Base-by-base conservation (phyloP, 2,797 vertebrate genomes). In the Hippoglossus hippoglossus region DNA sequence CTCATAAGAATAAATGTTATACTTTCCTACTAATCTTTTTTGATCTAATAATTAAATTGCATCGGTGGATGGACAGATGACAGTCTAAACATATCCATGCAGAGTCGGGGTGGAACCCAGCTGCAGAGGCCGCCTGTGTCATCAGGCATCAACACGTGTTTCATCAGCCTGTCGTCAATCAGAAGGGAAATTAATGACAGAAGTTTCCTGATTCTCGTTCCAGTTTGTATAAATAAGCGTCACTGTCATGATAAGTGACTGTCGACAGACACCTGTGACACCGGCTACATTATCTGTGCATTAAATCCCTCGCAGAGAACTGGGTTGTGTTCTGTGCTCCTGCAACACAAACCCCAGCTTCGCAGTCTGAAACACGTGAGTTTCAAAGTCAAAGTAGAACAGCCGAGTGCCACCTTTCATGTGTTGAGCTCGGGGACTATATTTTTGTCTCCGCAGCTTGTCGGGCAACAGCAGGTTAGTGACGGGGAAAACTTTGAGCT, bases 401-500 rank as follows among this genome's bases (percentile, higher is more conserved):
- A 58, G 26, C 63, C 26, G 52, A 36, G 61, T 2, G 28, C 46
- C 59, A 26, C 68, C 66, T 74, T 76, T 81, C 64, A 75, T 70
- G 53, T 66, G 63, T 28, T 13, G 49, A 49, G 49, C 73, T 54
- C 36, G 2, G 1, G 8, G 36, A 64, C 47, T 28, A 51, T 71
- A 36, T 82, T 80, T 82, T 71, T 61, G 70, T 71, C 82, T 71
- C 50, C 13, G 49, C 22, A 15, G 73, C 69, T 71, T 12, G 26
- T 54, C 46, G 6, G 68, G 19, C 41, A 62, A 75, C 54, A 64
- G 77, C 67, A 70, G 61, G 77, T 81, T 77, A 69, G 72, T 24
- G 58, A 52, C 16, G 22, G 60, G 22, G 41, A 50, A 47, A 79
- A 76, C 68, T 67, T 13, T 61, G 62, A 78, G 64, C 36, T 4